phyloP scores from a whole-genome alignment of 2,113 vertebrate species.

The Dinomys branickii region DNA sequence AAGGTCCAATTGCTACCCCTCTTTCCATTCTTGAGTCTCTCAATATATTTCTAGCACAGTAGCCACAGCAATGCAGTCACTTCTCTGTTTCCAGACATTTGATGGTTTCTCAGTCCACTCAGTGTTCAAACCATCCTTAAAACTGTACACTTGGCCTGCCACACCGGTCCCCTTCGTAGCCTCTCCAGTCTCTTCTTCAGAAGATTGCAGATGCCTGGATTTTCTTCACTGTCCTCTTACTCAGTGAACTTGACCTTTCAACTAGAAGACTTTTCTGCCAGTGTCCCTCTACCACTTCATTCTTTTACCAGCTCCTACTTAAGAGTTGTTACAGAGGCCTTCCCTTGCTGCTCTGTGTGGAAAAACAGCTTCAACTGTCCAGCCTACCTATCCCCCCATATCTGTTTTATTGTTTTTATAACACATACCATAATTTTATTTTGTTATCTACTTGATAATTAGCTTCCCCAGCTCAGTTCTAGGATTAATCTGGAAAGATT shows the following conservation, averaged over 20 bases:
- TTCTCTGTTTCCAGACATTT: not conserved
- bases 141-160: not conserved
- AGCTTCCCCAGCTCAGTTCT: not conserved
- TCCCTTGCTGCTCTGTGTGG: not conserved
- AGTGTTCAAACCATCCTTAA: not conserved
- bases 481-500: not conserved
- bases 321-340: not conserved
- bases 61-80: not conserved
- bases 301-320: not conserved
- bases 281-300: not conserved
- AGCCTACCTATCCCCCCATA: accelerated
- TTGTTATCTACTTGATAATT: not conserved
- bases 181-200: not conserved
- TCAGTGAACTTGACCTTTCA: not conserved
- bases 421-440: not conserved
- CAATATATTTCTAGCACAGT: not conserved
- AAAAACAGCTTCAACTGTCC: not conserved
- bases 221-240: not conserved
- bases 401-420: not conserved
- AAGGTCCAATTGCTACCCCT: not conserved
- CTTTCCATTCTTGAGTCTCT: slow-evolving; percentile 11
- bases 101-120: not conserved
- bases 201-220: not conserved
- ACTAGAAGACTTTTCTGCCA: not conserved
- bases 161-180: not conserved